A percentile compares a stretch with the other conserved stretches of the same genome.
Evolutionary conservation across 2,113 vertebrate species (phyloP).

Genomic region (Tupaia chinensis): DNA sequence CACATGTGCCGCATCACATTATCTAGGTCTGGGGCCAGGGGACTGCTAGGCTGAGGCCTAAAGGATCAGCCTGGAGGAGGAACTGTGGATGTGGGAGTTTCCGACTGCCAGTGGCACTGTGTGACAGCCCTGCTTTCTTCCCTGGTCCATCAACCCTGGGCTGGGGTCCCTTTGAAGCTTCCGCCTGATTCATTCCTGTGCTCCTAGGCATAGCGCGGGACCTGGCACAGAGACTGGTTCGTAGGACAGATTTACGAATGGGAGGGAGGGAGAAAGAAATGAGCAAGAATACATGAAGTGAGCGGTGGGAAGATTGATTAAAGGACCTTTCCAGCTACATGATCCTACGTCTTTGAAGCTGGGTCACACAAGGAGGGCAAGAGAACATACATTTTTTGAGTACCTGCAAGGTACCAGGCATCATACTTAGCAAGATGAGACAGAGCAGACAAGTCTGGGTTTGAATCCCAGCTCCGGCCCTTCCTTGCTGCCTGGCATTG

Average conservation of each 20-base stretch:
- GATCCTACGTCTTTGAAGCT: slow-evolving; percentile 24
- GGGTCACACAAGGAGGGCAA: background rate
- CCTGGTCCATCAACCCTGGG: background rate
- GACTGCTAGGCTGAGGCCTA: background rate
- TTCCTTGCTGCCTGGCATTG: background rate
- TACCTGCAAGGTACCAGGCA: background rate
- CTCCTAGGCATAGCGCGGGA: background rate
- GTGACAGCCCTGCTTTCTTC: background rate
- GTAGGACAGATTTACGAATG: background rate
- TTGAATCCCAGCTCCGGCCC: background rate
- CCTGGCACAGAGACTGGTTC: background rate
- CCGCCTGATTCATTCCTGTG: background rate
- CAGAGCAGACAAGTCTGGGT: background rate
- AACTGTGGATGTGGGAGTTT: rapidly evolving
- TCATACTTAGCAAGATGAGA: background rate
- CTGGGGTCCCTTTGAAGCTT: background rate
- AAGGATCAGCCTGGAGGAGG: background rate
- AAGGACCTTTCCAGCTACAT: background rate
- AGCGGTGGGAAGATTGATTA: background rate
- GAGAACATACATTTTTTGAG: background rate
- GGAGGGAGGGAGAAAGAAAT: background rate
- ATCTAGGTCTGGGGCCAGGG: background rate
- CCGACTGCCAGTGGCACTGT: background rate
- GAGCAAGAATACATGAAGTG: background rate
- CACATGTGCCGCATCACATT: background rate